Base-by-base conservation (phyloP, 2,113 vertebrate genomes). In the Upupa epops region DNA sequence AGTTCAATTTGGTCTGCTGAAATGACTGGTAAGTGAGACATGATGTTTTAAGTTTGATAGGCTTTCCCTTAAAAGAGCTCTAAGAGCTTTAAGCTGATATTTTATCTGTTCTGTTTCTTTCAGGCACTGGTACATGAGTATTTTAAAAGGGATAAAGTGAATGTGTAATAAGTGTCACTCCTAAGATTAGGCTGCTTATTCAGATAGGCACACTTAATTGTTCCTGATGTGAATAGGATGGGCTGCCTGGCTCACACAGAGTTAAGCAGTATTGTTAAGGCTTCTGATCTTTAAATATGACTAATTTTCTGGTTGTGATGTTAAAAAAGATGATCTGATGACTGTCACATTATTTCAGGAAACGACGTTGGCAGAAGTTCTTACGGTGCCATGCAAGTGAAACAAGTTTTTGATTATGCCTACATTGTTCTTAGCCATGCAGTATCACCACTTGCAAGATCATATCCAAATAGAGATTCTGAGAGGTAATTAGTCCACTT, bases 311-410 rank as follows among this genome's bases (percentile, higher is more conserved):
- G 80, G 36, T 89, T 89, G 70, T 92, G 61, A 60, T 88, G 22
- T 8, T 74, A 32, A 83, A 71, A 90, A 88, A 66, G n/a, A 75
- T 94, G 37, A 94, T 84, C 90, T 95, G 63, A 95, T 94, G 78
- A 96, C 59, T 96, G 58, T 96, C 63, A 70, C 90, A 90, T 96
- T 81, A 42, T 96, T 96, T 56, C 96, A 99, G 99, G 98, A 83
- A 99, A 99, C 28, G 99, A 99, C 31, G 99, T 99, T 37, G 99
- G 99, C 91, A 98, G 99, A 88, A 99, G 99, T 96, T 99, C 99
- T 37, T 99, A 99, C 0, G 99, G 99, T 91, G 99, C 99, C 97
- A 99, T 99, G 98, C 99, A 99, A 97, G 99, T 99, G 97, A 99
- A 99, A 96, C 99, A 99, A 97, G 99, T 99, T 18, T 99, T 99